These are phyloP conservation scores for Ectropis grisescens DNA, from an alignment of 1,140 invertebrate species.

Conservation along the genomic window DNA sequence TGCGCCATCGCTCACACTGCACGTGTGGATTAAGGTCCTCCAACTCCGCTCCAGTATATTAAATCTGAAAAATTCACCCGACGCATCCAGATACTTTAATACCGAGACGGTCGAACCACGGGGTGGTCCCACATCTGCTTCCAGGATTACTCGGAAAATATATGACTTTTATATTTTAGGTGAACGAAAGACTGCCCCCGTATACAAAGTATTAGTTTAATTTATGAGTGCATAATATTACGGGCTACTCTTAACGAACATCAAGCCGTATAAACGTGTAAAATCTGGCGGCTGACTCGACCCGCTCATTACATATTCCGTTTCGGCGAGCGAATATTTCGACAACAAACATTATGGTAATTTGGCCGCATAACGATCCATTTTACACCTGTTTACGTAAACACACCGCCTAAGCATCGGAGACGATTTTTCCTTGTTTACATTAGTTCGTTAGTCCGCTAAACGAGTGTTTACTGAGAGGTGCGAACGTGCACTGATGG, in stretches of 20 bases:
- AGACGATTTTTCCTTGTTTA: conserved; percentile 30
- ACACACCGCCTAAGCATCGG: conserved; percentile 29
- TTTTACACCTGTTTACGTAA: conserved; percentile 59
- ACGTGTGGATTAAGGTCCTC: not conserved
- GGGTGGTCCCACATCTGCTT: no score
- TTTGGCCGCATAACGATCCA: conserved; percentile 44
- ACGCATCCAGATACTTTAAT: no score
- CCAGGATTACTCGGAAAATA: not conserved
- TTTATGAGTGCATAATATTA: conserved; percentile 30
- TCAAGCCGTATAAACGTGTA: conserved; percentile 23
- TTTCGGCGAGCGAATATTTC: conserved; percentile 43
- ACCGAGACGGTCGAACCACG: no score
- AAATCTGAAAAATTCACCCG: no score
- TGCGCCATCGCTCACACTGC: not conserved
- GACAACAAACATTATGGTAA: conserved; percentile 61
- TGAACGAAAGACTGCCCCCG: conserved; percentile 9
- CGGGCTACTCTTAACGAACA: conserved; percentile 25
- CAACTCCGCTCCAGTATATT: not conserved
- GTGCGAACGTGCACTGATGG: conserved; percentile 6
- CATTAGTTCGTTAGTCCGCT: conserved; percentile 13
- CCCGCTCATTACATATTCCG: conserved; percentile 45
- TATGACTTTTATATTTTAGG: not conserved
- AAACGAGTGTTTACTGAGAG: conserved; percentile 11
- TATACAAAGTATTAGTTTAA: conserved; percentile 23
- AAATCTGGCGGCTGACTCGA: conserved; percentile 28